Conservation (phyloP, 1,140 invertebrate species). For the Triops longicaudatus region DNA sequence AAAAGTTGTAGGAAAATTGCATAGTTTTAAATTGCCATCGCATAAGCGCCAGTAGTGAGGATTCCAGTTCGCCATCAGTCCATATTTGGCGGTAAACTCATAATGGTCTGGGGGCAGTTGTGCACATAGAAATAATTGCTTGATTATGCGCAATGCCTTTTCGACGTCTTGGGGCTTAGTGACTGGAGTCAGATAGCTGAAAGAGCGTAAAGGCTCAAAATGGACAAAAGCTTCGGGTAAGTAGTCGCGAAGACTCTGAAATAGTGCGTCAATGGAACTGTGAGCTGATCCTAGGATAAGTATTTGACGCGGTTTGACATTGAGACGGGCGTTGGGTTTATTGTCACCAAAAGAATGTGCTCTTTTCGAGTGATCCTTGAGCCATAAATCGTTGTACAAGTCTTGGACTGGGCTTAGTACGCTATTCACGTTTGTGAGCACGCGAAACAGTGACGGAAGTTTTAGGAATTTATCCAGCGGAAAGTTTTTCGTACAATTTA, state of each 20-base stretch:
- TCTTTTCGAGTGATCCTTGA: neutral
- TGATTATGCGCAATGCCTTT: neutral
- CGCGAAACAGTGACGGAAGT: neutral
- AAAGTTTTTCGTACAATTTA: neutral
- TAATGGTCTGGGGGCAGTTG: neutral
- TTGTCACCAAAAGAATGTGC: neutral
- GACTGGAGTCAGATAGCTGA: neutral
- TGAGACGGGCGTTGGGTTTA: neutral
- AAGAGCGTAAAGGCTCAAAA: neutral
- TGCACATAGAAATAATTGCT: neutral
- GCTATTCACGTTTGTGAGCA: neutral
- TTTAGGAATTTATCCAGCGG: neutral
- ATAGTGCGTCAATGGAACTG: neutral
- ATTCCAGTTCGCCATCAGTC: neutral
- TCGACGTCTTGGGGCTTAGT: neutral
- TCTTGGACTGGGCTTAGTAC: neutral
- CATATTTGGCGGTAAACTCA: neutral
- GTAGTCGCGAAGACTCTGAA: neutral
- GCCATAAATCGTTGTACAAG: neutral
- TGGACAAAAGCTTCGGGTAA: neutral
- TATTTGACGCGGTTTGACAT: neutral
- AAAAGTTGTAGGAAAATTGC: neutral
- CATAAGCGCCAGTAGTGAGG: neutral
- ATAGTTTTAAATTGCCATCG: neutral
- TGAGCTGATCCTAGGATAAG: neutral